Base-by-base conservation (phyloP, 2,113 vertebrate genomes). In the Cisticola juncidis region DNA sequence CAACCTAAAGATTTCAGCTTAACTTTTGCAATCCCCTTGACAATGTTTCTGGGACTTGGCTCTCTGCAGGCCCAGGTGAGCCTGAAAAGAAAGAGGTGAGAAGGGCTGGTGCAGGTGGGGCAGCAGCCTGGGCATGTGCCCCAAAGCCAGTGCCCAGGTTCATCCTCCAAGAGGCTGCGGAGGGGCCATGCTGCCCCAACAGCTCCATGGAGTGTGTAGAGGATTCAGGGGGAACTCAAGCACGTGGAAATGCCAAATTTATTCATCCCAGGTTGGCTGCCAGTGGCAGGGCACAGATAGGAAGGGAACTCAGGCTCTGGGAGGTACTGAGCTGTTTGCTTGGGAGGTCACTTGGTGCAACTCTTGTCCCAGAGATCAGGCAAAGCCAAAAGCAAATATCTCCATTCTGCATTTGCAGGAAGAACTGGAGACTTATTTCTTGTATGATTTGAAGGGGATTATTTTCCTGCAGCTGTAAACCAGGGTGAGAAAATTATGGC, bases 151-250 rank as follows among this genome's bases (percentile, higher is more conserved):
- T 24, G 5, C 29, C 36, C 1, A 3, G 19, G 61, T 57, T 48
- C 2, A 3, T 62, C 10, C 21, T 48, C 56, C 0, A 0, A 28
- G 82, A 33, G 16, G 31, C 28, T 0, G 0, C 0, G 0, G n/a
- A 65, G 9, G 5, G n/a, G 48, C 24, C 2, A 28, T 2, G 3
- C 50, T 66, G 44, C 33, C 25, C 42, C 57, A 38, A 57, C 21
- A 80, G 70, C 53, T 71, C 62, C n/a, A 21, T 3, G 2, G 51
- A 7, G 0, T 1, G 1, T 66, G 58, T 24, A 36, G 33, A 73
- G 36, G 31, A 48, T 28, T 78, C 45, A 38, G 47, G 54, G 16
- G 35, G 56, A 79, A 36, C 11, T 4, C 3, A 0, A 4, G 29
- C 40, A 60, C 0, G 0, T 18, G 35, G 22, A 80, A 76, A n/a